Conservation (phyloP, 1,140 invertebrate genomes). For the Harlomillsia oculata region DNA sequence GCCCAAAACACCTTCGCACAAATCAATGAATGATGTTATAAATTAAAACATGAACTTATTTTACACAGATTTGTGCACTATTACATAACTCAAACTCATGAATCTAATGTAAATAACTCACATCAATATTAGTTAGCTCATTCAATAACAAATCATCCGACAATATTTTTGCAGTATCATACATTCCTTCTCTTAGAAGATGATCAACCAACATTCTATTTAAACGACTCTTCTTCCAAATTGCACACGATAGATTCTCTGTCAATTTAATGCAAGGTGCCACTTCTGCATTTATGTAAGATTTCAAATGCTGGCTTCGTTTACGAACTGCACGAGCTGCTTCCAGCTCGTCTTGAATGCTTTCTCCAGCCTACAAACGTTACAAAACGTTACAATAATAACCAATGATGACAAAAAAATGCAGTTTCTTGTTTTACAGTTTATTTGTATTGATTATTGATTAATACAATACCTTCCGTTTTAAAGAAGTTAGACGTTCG, state of each 20-base stretch:
- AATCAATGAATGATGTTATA: background rate
- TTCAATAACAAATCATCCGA: slow-evolving; percentile 71
- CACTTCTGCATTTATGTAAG: slow-evolving; percentile 46
- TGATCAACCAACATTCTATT: slow-evolving; percentile 95
- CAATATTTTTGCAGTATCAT: slow-evolving; percentile 77
- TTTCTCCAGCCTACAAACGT: slow-evolving; percentile 63
- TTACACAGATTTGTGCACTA: background rate
- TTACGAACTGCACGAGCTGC: slow-evolving; percentile 75
- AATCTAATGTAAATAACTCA: slow-evolving; percentile 16
- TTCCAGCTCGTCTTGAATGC: slow-evolving; percentile 79
- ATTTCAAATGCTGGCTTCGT: slow-evolving; percentile 82
- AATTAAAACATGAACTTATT: background rate
- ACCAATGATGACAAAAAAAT: background rate
- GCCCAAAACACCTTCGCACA: slow-evolving; percentile 31
- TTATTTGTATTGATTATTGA: background rate
- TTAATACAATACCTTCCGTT: slow-evolving; percentile 56
- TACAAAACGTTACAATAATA: slow-evolving; percentile 1
- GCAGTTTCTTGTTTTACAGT: background rate
- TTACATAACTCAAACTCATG: background rate
- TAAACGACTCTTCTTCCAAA: slow-evolving; percentile 74
- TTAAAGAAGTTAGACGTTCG: slow-evolving; percentile 78
- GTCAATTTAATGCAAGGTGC: background rate
- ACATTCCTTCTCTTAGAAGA: slow-evolving; percentile 89
- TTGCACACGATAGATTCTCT: slow-evolving; percentile 24
- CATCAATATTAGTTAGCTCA: slow-evolving; percentile 83